Percentiles rank a stretch among this genome's conserved stretches.
Evolutionary conservation across 2,797 vertebrate species (phyloP).

Genomic region (Thripadectes ignobilis): DNA sequence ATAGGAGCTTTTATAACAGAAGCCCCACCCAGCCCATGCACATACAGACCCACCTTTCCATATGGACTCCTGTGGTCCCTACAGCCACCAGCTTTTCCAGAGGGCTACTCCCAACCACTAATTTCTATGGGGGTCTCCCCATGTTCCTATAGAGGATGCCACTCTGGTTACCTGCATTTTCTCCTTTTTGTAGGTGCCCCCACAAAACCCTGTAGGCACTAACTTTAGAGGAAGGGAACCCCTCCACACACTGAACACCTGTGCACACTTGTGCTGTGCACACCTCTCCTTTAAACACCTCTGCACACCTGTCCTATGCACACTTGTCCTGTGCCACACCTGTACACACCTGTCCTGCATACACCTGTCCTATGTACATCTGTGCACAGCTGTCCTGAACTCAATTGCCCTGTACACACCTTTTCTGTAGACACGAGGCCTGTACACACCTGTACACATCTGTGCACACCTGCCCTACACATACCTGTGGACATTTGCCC

Average conservation of each 20-base stretch:
- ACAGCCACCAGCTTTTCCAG: not conserved
- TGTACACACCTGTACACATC: not conserved
- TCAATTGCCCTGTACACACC: not conserved
- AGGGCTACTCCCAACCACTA: not conserved
- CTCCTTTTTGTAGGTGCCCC: fast-evolving
- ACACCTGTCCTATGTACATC: not conserved
- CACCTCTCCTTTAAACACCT: not conserved
- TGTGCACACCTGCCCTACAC: too few species aligned
- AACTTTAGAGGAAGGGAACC: not conserved
- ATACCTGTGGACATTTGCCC: too few species aligned
- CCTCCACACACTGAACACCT: fast-evolving
- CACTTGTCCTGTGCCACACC: not conserved
- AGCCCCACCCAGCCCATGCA: fast-evolving
- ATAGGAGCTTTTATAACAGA: not conserved
- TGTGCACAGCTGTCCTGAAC: too few species aligned
- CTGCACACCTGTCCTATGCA: not conserved
- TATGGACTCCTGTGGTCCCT: not conserved
- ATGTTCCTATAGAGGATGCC: fast-evolving
- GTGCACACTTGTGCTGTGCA: too few species aligned
- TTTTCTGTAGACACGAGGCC: not conserved
- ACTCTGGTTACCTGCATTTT: fast-evolving
- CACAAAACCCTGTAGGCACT: fast-evolving
- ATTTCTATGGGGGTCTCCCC: fast-evolving
- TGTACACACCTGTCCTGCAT: not conserved
- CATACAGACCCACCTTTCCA: not conserved